phyloP scores from a whole-genome alignment of 2,113 vertebrate species.

The Pedetes capensis region DNA sequence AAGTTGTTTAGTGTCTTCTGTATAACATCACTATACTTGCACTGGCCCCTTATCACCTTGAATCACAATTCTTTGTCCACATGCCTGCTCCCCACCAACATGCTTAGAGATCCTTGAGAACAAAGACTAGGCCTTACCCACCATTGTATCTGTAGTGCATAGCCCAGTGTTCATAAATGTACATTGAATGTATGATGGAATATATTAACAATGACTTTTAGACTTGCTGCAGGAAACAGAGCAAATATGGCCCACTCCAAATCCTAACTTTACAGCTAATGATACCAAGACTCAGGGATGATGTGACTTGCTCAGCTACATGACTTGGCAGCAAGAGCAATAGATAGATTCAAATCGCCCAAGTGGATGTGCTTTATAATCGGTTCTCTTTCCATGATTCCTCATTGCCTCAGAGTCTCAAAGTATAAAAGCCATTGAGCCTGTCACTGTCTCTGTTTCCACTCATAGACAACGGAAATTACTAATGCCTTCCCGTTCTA shows the following conservation, averaged over 20 bases:
- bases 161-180: background rate
- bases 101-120: background rate
- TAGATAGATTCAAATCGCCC: slow-evolving; percentile 49
- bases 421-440: slow-evolving; percentile 24
- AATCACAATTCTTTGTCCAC: slow-evolving; percentile 15
- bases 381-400: slow-evolving; percentile 44
- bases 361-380: slow-evolving; percentile 34
- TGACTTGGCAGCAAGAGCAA: background rate
- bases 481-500: slow-evolving; percentile 57
- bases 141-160: background rate
- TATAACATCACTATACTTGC: background rate
- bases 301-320: slow-evolving; percentile 25
- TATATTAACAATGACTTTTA: background rate
- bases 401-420: slow-evolving; percentile 33
- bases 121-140: background rate
- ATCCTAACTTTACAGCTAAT: slow-evolving; percentile 17
- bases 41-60: background rate
- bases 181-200: background rate
- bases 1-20: background rate
- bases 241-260: background rate
- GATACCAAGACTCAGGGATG: background rate
- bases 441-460: slow-evolving; percentile 60
- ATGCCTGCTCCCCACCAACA: background rate
- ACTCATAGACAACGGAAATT: slow-evolving; percentile 60
- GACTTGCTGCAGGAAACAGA: background rate